Percentiles rank a stretch among this genome's conserved stretches.
These are phyloP conservation scores for Philantomba maxwellii DNA, from an alignment of 2,113 vertebrate genomes.

Conservation along the genomic window DNA sequence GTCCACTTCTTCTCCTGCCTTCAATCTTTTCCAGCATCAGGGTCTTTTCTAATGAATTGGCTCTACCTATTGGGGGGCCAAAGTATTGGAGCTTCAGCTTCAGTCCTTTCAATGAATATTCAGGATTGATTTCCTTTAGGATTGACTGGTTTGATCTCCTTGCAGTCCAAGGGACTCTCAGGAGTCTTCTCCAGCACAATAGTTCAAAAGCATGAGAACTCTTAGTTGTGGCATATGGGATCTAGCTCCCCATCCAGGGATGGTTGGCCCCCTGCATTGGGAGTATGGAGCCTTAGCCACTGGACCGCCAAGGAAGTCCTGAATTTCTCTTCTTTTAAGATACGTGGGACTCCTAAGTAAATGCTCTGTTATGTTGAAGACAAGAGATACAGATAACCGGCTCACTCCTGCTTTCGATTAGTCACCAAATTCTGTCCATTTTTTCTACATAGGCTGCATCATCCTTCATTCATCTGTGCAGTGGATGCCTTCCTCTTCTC, in stretches of 20 bases:
- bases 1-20: background rate
- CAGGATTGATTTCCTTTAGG: background rate
- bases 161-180: background rate
- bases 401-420: background rate
- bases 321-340: background rate
- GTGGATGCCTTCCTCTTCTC: background rate
- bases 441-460: background rate
- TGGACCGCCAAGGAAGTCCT: background rate
- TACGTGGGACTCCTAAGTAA: background rate
- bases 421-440: background rate
- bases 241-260: background rate
- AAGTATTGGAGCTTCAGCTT: background rate
- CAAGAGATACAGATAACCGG: background rate
- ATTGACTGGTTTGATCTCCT: background rate
- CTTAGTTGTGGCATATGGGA: background rate
- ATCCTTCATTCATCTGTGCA: background rate
- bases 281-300: background rate
- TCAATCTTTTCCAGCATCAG: background rate
- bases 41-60: background rate
- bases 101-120: background rate
- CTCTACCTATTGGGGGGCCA: background rate
- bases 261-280: background rate
- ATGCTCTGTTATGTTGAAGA: background rate
- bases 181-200: background rate
- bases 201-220: background rate